A percentile compares a stretch with the other conserved stretches of the same genome.
These are phyloP conservation scores for Ictalurus furcatus DNA, from an alignment of 2,113 vertebrate genomes.

Conservation along the genomic window DNA sequence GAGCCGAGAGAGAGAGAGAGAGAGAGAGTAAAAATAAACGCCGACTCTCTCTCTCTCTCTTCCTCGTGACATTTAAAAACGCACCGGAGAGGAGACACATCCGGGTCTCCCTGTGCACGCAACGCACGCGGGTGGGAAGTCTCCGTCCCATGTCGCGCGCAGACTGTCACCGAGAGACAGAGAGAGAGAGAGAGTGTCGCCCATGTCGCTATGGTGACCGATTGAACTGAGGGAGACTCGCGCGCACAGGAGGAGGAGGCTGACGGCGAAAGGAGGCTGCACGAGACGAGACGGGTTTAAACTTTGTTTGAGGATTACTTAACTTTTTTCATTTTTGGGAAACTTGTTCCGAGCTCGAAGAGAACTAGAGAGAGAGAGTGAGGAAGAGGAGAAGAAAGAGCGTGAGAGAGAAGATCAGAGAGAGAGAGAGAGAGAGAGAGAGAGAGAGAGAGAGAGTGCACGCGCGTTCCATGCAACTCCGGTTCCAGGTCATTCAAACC, in stretches of 20 bases:
- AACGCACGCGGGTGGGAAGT: conserved; percentile 62
- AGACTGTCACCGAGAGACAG: conserved; percentile 79
- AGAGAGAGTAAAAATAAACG: conserved; percentile 63
- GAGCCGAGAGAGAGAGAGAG: conserved; percentile 57
- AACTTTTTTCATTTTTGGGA: background rate
- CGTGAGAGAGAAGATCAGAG: background rate
- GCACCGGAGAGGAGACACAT: conserved; percentile 43
- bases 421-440: background rate
- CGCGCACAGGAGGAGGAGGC: conserved; percentile 60
- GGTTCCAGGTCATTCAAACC: background rate
- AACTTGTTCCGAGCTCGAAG: background rate
- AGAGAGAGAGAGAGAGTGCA: background rate
- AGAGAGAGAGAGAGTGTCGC: conserved; percentile 75
- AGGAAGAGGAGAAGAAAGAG: no score
- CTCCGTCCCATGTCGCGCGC: conserved; percentile 79
- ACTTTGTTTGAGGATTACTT: background rate
- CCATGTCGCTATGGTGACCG: conserved; percentile 87
- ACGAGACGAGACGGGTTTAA: background rate
- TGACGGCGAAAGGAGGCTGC: conserved; percentile 49
- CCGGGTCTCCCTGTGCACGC: conserved; percentile 29
- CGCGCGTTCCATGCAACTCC: background rate
- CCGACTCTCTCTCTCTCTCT: conserved; percentile 25
- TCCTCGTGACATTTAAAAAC: conserved; percentile 68
- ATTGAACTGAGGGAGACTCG: conserved; percentile 80
- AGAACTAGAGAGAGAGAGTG: background rate